A percentile compares a stretch with the other conserved stretches of the same genome.
Evolutionary conservation across 2,888 invertebrate species (phyloP).

Genomic region (Seira sanloemensis): DNA sequence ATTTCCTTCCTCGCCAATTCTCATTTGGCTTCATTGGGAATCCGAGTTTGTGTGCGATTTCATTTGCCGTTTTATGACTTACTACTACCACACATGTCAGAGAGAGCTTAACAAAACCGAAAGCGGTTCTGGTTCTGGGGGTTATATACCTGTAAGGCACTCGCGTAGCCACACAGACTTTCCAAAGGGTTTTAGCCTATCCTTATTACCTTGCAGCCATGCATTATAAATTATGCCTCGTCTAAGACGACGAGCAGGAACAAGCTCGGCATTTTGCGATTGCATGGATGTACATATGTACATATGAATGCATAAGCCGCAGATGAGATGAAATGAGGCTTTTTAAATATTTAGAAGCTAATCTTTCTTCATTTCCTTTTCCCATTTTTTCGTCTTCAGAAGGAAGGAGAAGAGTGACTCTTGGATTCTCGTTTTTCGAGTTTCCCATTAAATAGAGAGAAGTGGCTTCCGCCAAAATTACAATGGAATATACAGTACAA

Average conservation of each 20-base stretch:
- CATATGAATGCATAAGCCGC: no score
- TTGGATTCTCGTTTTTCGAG: no score
- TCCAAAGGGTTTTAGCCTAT: neutral
- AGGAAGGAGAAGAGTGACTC: no score
- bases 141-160: no score
- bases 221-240: slow-evolving; percentile 35
- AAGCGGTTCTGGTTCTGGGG: no score
- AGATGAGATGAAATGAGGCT: slow-evolving; percentile 28
- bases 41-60: neutral
- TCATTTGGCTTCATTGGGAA: neutral
- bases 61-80: neutral
- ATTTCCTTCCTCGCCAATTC: neutral
- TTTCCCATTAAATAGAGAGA: no score
- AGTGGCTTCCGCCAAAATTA: no score
- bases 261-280: neutral
- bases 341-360: slow-evolving; percentile 53
- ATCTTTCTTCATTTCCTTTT: slow-evolving; percentile 41
- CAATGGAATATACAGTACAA: no score
- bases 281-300: no score
- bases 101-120: no score
- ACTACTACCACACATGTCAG: neutral
- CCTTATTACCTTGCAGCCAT: slow-evolving; percentile 3
- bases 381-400: neutral
- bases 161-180: neutral
- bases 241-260: neutral